These are phyloP conservation scores for Cephalopterus ornatus DNA, from an alignment of 2,113 vertebrate species.

Conservation along the genomic window DNA sequence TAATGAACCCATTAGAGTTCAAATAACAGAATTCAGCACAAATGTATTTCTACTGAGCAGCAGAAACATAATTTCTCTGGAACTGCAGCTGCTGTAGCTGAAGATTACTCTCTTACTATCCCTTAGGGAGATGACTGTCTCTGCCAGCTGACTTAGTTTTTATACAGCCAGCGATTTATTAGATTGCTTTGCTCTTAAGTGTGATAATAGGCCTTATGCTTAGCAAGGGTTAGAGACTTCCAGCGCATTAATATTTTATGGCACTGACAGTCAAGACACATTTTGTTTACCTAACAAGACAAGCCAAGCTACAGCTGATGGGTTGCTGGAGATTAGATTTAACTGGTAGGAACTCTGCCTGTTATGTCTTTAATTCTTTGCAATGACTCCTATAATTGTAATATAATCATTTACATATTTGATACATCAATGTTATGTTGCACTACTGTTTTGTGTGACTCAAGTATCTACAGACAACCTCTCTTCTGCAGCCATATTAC, in stretches of 20 bases:
- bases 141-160: conserved; percentile 84
- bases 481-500: neutral
- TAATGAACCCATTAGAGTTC: conserved; percentile 74
- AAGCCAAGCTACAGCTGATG: conserved; percentile 72
- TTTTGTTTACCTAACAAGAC: conserved; percentile 86
- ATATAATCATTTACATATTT: conserved; percentile 65
- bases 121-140: conserved; percentile 81
- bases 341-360: conserved; percentile 63
- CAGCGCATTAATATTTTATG: conserved; percentile 86
- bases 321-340: conserved; percentile 71
- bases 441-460: neutral
- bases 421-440: conserved; percentile 21
- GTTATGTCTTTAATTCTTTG: conserved; percentile 61
- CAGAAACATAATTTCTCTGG: conserved; percentile 75
- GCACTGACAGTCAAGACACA: conserved; percentile 81
- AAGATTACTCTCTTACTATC: conserved; percentile 80
- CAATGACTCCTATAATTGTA: conserved; percentile 57
- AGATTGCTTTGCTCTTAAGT: conserved; percentile 85
- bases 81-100: conserved; percentile 77
- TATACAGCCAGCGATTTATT: conserved; percentile 81
- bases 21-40: conserved; percentile 77
- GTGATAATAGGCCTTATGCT: conserved; percentile 86
- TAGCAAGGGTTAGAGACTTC: conserved; percentile 86
- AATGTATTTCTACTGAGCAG: conserved; percentile 73
- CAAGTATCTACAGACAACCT: neutral